Conservation (phyloP, 2,888 invertebrate species). For the Phrixothrix hirtus region DNA sequence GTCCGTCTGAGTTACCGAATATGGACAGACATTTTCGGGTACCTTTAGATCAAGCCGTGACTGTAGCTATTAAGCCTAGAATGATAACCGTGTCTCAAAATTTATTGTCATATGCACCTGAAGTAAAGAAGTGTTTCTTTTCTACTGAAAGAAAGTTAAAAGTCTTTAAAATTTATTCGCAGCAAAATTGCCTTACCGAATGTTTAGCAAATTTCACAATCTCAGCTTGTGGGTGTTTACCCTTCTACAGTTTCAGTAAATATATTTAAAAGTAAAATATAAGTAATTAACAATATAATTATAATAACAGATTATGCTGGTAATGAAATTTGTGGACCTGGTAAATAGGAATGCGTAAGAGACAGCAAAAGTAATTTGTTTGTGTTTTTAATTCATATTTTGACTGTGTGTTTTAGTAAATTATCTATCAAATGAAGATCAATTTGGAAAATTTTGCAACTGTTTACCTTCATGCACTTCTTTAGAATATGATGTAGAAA, state of each 20-base stretch:
- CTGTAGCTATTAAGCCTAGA: no score
- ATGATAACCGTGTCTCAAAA: constrained; percentile 38
- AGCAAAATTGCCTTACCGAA: no score
- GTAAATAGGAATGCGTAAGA: neutral
- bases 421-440: no score
- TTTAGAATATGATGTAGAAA: no score
- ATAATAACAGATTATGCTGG: neutral
- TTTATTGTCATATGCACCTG: constrained; percentile 33
- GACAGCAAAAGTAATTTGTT: neutral
- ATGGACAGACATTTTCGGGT: constrained; percentile 38
- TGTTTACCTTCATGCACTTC: neutral
- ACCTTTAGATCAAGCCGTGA: constrained; percentile 38
- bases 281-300: no score
- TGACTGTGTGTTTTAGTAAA: neutral
- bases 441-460: neutral
- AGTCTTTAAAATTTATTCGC: no score
- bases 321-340: neutral
- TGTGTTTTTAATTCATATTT: neutral
- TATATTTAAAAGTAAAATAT: neutral
- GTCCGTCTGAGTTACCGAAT: no score
- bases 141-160: constrained; percentile 36
- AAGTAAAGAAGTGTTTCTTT: constrained; percentile 39
- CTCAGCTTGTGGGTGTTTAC: neutral
- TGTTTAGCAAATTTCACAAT: constrained; percentile 2
- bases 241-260: constrained; percentile 1